phyloP scores from a whole-genome alignment of 2,113 vertebrate species.

The Nematolebias whitei region DNA sequence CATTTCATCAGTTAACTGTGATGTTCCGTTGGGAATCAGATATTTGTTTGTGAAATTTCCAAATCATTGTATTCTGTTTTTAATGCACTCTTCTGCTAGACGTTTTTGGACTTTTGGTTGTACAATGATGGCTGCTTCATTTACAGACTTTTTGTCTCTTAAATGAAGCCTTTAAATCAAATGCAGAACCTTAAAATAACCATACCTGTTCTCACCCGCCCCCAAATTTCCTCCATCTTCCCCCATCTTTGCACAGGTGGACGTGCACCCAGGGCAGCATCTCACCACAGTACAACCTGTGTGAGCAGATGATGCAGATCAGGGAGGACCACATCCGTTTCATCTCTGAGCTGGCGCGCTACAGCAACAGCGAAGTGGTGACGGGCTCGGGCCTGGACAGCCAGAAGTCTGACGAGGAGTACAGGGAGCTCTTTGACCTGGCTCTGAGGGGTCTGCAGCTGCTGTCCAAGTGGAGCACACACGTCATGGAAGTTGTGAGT shows the following conservation, averaged over 20 bases:
- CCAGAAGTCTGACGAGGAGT: constrained; percentile 98
- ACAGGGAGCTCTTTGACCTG: constrained; percentile 95
- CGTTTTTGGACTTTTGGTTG: too few relatives aligned
- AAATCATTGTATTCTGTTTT: too few relatives aligned
- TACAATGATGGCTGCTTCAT: too few relatives aligned
- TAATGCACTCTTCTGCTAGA: too few relatives aligned
- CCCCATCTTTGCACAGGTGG: constrained; percentile 87
- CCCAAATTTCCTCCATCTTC: too few relatives aligned
- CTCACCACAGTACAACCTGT: constrained; percentile 99
- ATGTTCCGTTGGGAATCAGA: too few relatives aligned
- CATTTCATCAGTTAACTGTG: too few relatives aligned
- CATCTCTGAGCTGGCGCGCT: constrained; percentile 97
- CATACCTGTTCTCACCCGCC: not conserved
- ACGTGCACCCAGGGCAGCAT: constrained; percentile 98
- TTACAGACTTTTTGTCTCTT: not conserved
- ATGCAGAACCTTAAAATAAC: not conserved
- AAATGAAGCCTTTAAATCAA: not conserved
- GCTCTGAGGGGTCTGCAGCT: constrained; percentile 94
- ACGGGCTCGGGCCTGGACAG: constrained; percentile 97
- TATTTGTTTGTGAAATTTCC: too few relatives aligned
- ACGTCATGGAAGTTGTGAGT: constrained; percentile 99
- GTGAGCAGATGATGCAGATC: constrained; percentile 99
- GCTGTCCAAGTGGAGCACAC: constrained; percentile 98
- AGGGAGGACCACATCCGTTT: constrained; percentile 99
- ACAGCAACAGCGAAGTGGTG: constrained; percentile 99